Conservation (phyloP, 1,140 invertebrate genomes). For the Coboldia fuscipes region DNA sequence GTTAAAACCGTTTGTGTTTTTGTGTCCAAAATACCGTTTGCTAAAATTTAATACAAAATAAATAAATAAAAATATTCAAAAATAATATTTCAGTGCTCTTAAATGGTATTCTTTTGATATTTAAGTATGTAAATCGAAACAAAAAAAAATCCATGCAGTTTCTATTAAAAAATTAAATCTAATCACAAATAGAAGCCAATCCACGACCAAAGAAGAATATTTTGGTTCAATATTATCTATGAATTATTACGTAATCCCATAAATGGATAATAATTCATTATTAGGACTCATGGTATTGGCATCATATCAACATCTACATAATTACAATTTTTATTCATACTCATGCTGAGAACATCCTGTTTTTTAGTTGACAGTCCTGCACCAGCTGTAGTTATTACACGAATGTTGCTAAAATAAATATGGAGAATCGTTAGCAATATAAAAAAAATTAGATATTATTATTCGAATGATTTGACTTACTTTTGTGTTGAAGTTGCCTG, state of each 20-base stretch:
- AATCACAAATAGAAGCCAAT: too few species aligned
- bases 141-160: too few species aligned
- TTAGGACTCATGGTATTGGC: too few species aligned
- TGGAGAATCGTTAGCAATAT: neutral
- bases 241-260: too few species aligned
- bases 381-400: constrained; percentile 17
- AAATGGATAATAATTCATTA: too few species aligned
- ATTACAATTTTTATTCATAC: constrained; percentile 22
- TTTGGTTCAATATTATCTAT: too few species aligned
- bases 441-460: neutral
- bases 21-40: constrained; percentile 19
- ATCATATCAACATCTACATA: constrained; percentile 3
- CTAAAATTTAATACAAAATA: constrained; percentile 11
- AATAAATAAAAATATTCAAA: too few species aligned
- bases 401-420: constrained; percentile 6
- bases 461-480: constrained; percentile 5
- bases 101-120: too few species aligned
- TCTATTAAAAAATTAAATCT: too few species aligned
- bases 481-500: constrained; percentile 16
- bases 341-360: constrained; percentile 18
- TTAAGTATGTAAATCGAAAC: too few species aligned
- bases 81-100: too few species aligned
- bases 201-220: too few species aligned
- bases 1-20: constrained; percentile 21
- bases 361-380: constrained; percentile 11